Evolutionary conservation across 2,888 invertebrate genomes (phyloP).

Genomic region (Vannuccia rotundouncinata): DNA sequence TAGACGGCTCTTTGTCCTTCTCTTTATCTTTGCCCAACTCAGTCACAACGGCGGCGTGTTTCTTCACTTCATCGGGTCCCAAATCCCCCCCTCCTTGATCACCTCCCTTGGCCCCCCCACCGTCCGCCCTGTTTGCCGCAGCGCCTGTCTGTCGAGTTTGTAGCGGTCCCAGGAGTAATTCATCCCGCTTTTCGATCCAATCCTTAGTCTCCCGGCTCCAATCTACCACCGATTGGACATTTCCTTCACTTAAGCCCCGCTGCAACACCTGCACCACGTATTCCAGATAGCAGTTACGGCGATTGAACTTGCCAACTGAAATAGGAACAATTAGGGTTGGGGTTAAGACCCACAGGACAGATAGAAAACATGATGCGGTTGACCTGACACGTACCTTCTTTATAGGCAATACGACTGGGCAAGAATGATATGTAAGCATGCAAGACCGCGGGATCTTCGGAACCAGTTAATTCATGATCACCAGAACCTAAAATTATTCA

Average conservation of each 20-base stretch:
- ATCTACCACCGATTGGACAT: constrained; percentile 46
- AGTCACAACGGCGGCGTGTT: background rate
- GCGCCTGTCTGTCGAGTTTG: background rate
- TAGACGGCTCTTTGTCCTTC: constrained; percentile 40
- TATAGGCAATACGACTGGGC: constrained; percentile 51
- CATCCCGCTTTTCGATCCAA: constrained; percentile 23
- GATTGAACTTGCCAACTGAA: constrained; percentile 52
- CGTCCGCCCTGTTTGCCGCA: background rate
- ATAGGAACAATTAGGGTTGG: too few relatives aligned
- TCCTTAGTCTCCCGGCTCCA: constrained; percentile 51
- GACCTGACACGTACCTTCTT: constrained; percentile 50
- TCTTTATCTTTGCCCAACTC: background rate
- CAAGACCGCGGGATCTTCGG: constrained; percentile 53
- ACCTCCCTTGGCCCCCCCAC: background rate
- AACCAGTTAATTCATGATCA: constrained; percentile 54
- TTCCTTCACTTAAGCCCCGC: constrained; percentile 53
- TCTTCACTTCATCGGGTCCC: background rate
- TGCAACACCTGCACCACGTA: constrained; percentile 53
- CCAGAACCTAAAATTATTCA: constrained; percentile 46
- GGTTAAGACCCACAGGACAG: too few relatives aligned
- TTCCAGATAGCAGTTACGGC: constrained; percentile 51
- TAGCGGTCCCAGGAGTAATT: background rate
- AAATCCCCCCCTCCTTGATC: background rate
- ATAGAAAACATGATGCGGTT: too few relatives aligned
- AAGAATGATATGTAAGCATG: constrained; percentile 54